Conservation (phyloP, 2,113 vertebrate species). For the Notechis scutatus region DNA sequence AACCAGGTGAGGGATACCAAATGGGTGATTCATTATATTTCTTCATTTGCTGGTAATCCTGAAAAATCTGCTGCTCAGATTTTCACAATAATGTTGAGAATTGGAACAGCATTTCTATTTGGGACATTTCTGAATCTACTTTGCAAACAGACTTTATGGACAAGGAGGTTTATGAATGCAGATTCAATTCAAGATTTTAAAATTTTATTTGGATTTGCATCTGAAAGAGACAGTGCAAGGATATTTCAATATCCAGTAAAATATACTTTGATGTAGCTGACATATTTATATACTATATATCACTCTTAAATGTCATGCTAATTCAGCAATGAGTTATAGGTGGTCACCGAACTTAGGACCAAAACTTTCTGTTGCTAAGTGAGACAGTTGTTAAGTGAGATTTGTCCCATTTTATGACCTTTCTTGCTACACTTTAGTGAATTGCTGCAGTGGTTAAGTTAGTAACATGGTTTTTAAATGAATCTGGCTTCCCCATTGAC, state of each 20-base stretch:
- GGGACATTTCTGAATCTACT: not conserved
- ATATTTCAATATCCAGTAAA: not conserved
- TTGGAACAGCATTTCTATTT: not conserved
- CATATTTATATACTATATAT: not conserved
- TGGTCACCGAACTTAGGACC: too few relatives aligned
- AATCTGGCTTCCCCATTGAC: too few relatives aligned
- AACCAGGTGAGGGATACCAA: not conserved
- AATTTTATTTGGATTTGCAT: not conserved
- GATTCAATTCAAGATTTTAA: not conserved
- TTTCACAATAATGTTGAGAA: not conserved
- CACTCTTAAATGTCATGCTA: not conserved
- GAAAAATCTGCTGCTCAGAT: not conserved
- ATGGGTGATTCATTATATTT: not conserved
- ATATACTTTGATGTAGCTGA: not conserved
- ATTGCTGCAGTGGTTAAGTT: too few relatives aligned
- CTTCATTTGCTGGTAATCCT: not conserved
- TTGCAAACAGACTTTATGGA: not conserved
- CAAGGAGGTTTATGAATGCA: not conserved
- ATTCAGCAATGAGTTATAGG: not conserved
- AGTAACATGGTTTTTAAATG: too few relatives aligned
- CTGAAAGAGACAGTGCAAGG: not conserved
- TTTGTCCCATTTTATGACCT: too few relatives aligned
- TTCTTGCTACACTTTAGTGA: too few relatives aligned
- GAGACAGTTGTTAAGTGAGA: too few relatives aligned
- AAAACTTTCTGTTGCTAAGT: too few relatives aligned